phyloP scores from a whole-genome alignment of 1,140 invertebrate species.

The Pseudomyrmex concolor region DNA sequence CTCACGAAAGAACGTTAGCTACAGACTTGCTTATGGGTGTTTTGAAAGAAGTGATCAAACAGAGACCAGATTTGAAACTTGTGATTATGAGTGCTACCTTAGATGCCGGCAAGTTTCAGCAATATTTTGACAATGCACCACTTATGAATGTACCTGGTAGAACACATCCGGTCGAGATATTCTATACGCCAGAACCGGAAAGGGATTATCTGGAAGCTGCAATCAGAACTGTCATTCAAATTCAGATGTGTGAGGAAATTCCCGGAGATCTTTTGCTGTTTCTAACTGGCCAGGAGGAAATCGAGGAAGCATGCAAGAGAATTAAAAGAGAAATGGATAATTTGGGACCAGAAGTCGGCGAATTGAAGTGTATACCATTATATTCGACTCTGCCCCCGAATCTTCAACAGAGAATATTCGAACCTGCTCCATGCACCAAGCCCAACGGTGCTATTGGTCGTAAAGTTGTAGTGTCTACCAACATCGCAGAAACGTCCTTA shows the following conservation, averaged over 20 bases:
- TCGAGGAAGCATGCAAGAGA: constrained; percentile 99
- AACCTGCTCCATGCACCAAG: constrained; percentile 96
- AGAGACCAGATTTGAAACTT: constrained; percentile 97
- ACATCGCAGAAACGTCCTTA: constrained; percentile 99
- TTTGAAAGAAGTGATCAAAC: constrained; percentile 98
- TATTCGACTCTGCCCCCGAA: constrained; percentile 99
- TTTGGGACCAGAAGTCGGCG: constrained; percentile 97
- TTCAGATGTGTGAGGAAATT: constrained; percentile 99
- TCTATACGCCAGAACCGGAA: constrained; percentile 99
- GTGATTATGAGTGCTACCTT: constrained; percentile 99
- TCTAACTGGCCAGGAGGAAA: constrained; percentile 98
- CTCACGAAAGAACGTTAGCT: constrained; percentile 98
- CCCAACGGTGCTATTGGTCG: constrained; percentile 97
- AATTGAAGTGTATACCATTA: constrained; percentile 98
- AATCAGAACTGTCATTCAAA: constrained; percentile 99
- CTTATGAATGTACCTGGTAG: constrained; percentile 99
- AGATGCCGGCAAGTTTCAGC: constrained; percentile 99
- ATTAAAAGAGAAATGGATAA: constrained; percentile 99
- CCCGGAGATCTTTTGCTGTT: constrained; percentile 97
- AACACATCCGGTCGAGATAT: constrained; percentile 99
- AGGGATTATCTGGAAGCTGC: constrained; percentile 99
- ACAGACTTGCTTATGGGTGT: constrained; percentile 99
- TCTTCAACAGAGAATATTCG: constrained; percentile 98
- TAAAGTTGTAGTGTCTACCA: constrained; percentile 99
- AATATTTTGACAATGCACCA: constrained; percentile 99